These are phyloP conservation scores for cattle (Bos taurus) DNA, from an alignment of 2,113 vertebrate species.

Conservation along the genomic window ARS-UCD2.0 NC_037345.1:9704501-9705000, in stretches of 20 bases:
- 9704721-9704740: neutral
- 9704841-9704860: neutral
- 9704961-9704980: neutral
- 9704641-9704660: neutral
- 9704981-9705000: neutral
- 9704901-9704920: neutral
- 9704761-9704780: neutral
- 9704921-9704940: neutral
- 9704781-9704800: neutral
- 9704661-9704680: neutral
- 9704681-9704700: neutral
- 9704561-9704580: neutral
- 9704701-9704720: neutral
- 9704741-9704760: neutral
- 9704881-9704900: slow-evolving; percentile 20
- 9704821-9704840: no score
- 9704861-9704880: neutral
- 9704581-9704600: no score
- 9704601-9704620: neutral
- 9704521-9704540: neutral
- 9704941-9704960: neutral
- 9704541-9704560: neutral
- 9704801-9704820: neutral
- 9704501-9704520: neutral
- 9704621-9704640: neutral